phyloP scores from a whole-genome alignment of 2,113 vertebrate genomes.

The Paedocypris sp. region DNA sequence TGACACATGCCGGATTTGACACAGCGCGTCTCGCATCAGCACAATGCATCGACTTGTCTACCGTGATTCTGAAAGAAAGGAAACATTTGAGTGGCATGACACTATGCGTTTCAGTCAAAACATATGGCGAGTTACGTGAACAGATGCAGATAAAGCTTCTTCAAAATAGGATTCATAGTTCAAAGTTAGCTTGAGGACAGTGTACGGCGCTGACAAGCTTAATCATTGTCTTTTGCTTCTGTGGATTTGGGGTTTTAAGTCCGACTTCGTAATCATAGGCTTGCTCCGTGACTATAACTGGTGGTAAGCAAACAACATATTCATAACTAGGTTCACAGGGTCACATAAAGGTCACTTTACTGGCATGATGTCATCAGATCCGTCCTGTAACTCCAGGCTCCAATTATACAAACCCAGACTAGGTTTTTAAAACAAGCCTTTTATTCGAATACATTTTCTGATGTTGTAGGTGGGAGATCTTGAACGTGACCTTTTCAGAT shows the following conservation, averaged over 20 bases:
- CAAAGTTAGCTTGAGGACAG: conserved; percentile 4
- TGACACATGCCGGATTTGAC: no score
- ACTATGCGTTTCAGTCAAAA: background rate
- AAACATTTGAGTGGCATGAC: no score
- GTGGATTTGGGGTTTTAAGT: background rate
- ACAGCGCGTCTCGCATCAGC: no score
- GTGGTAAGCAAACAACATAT: background rate
- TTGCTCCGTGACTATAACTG: background rate
- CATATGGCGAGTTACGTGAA: background rate
- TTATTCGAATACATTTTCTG: background rate
- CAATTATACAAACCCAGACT: background rate
- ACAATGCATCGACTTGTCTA: no score
- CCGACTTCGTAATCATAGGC: background rate
- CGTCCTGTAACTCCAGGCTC: background rate
- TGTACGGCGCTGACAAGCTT: background rate
- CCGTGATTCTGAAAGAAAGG: no score
- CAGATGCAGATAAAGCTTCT: background rate
- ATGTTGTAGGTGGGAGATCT: no score
- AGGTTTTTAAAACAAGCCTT: no score
- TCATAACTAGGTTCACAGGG: background rate
- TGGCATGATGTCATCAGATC: background rate
- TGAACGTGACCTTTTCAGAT: no score
- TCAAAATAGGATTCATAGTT: conserved; percentile 10
- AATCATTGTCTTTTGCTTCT: background rate
- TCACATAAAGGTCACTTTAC: background rate